Evolutionary conservation across 2,888 invertebrate genomes (phyloP).

Genomic region (Hoplodrina blanda): DNA sequence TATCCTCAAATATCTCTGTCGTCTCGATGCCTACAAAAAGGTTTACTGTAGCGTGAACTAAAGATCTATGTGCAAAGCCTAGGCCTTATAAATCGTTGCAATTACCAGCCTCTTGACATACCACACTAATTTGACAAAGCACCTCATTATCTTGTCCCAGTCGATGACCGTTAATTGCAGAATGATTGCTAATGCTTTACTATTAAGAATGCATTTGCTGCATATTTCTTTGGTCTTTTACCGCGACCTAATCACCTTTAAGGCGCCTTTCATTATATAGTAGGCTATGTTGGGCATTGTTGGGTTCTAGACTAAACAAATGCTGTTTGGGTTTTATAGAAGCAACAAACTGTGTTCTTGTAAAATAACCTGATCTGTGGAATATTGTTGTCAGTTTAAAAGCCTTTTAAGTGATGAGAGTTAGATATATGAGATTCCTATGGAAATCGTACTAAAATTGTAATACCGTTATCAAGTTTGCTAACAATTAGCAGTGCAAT

Average conservation of each 20-base stretch:
- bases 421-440: too few relatives aligned
- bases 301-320: background rate
- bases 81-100: conserved; percentile 39
- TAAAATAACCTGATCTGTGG: too few relatives aligned
- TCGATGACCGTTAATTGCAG: conserved; percentile 39
- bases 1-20: background rate
- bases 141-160: conserved; percentile 46
- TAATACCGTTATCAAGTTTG: too few relatives aligned
- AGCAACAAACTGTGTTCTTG: background rate
- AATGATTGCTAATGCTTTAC: conserved; percentile 50
- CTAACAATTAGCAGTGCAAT: too few relatives aligned
- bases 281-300: background rate
- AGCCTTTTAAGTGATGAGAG: too few relatives aligned
- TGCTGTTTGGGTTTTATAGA: background rate
- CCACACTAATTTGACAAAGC: conserved; percentile 44
- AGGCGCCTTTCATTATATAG: conserved; percentile 24
- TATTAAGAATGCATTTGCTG: conserved; percentile 49
- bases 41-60: background rate
- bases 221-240: conserved; percentile 16
- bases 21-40: background rate
- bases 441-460: too few relatives aligned
- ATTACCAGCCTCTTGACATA: conserved; percentile 29
- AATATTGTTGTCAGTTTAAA: too few relatives aligned
- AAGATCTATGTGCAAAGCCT: conserved; percentile 3
- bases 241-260: conserved; percentile 10